Evolutionary conservation across 2,888 invertebrate species (phyloP).

Genomic region (Drosophila borealis): DNA sequence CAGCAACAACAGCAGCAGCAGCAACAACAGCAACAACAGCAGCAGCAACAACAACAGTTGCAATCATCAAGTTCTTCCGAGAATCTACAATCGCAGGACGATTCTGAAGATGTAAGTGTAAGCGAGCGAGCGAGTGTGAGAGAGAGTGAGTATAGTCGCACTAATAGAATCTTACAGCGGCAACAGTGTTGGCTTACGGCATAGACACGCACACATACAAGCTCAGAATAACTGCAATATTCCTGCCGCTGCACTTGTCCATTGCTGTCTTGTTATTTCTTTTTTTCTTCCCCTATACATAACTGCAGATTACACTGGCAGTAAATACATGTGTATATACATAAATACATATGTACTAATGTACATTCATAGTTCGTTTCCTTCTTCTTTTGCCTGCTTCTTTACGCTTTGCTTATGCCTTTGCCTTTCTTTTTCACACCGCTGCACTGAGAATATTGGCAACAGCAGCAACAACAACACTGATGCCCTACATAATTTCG

Average conservation of each 20-base stretch:
- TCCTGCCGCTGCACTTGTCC: constrained; percentile 56
- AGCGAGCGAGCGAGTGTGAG: constrained; percentile 14
- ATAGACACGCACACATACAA: constrained; percentile 3
- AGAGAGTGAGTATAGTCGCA: constrained; percentile 10
- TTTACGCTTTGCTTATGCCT: constrained; percentile 59
- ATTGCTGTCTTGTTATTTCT: constrained; percentile 37
- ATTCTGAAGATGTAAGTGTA: constrained; percentile 82
- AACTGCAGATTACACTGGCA: constrained; percentile 44
- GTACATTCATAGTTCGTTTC: constrained; percentile 68
- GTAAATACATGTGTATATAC: constrained; percentile 19
- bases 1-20: constrained; percentile 70
- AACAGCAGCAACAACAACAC: constrained; percentile 56
- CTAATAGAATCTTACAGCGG: constrained; percentile 35
- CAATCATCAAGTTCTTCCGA: constrained; percentile 83
- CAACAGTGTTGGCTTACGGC: constrained; percentile 46
- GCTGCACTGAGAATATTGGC: constrained; percentile 68
- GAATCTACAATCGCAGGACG: constrained; percentile 84
- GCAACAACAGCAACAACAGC: constrained; percentile 20
- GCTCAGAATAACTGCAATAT: constrained; percentile 30
- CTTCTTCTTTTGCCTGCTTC: constrained; percentile 61
- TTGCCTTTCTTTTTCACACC: constrained; percentile 64
- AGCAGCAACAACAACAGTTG: constrained; percentile 75
- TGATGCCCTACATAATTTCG: constrained; percentile 74
- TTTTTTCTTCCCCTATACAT: constrained; percentile 17
- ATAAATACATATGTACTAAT: constrained; percentile 18